Evolutionary conservation across 1,140 invertebrate genomes (phyloP).

Genomic region (Heterodera carotae): DNA sequence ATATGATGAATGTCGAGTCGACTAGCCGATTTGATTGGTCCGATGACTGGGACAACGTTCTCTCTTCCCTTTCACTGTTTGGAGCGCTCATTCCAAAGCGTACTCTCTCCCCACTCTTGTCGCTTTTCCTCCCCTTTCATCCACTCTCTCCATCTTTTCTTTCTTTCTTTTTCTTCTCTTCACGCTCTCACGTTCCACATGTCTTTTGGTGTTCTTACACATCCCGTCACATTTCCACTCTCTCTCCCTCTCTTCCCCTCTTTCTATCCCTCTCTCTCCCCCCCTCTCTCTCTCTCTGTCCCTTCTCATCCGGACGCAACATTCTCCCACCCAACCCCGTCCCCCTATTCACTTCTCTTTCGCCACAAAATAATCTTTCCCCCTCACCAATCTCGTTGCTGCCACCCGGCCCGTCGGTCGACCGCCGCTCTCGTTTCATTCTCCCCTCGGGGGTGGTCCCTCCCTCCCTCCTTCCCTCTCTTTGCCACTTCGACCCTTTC

Average conservation of each 20-base stretch:
- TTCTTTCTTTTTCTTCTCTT: neutral
- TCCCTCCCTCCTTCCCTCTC: neutral
- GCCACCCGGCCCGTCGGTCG: constrained; percentile 16
- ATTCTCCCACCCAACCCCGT: constrained; percentile 5
- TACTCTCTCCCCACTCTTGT: no score
- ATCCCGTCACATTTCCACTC: neutral
- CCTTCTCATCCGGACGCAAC: constrained; percentile 11
- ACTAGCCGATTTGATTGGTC: neutral
- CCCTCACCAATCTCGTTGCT: neutral
- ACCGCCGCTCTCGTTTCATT: constrained; percentile 6
- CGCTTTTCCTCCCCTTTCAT: no score
- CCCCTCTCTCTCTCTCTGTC: neutral
- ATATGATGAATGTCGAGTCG: neutral
- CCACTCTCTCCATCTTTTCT: no score
- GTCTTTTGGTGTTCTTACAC: no score
- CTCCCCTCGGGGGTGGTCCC: constrained; percentile 11
- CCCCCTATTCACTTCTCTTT: neutral
- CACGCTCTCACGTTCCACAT: neutral
- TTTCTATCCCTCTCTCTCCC: neutral
- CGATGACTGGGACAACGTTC: neutral
- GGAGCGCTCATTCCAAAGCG: no score
- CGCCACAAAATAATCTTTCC: constrained; percentile 10
- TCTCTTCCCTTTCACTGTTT: no score
- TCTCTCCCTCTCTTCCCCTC: neutral
- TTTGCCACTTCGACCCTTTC: neutral